Conservation (phyloP, 2,113 vertebrate genomes). For the Carettochelys insculpta region DNA sequence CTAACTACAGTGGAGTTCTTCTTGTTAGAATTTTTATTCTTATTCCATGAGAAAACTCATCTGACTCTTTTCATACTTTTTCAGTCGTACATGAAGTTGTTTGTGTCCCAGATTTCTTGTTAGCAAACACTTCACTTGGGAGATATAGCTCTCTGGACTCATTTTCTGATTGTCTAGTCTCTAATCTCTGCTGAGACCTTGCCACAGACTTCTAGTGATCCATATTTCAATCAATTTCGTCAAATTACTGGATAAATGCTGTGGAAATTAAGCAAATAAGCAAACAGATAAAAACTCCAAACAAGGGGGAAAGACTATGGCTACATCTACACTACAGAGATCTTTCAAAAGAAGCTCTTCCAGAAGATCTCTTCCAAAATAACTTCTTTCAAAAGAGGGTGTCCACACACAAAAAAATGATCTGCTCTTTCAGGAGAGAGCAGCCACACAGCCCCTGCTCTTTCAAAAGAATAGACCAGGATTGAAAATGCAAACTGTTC, state of each 20-base stretch:
- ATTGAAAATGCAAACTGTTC: too few species aligned
- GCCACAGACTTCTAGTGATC: neutral
- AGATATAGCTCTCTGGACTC: neutral
- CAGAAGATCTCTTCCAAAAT: too few species aligned
- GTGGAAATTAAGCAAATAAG: neutral
- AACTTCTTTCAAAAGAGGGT: too few species aligned
- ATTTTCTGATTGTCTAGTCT: neutral
- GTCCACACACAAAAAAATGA: too few species aligned
- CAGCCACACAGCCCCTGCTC: too few species aligned
- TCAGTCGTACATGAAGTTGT: neutral
- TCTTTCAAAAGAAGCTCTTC: too few species aligned
- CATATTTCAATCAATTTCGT: neutral
- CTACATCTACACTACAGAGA: too few species aligned
- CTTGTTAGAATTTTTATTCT: neutral
- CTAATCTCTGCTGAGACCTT: neutral
- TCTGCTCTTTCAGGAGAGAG: too few species aligned
- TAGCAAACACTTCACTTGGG: neutral
- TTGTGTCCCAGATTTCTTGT: neutral
- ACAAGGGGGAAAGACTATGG: neutral
- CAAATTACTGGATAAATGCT: neutral
- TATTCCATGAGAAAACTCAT: neutral
- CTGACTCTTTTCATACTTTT: neutral
- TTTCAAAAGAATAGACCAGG: too few species aligned
- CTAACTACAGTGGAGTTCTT: neutral
- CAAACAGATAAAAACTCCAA: fast-evolving